phyloP scores from a whole-genome alignment of 2,888 invertebrate species.

The Cosmia pyralina region DNA sequence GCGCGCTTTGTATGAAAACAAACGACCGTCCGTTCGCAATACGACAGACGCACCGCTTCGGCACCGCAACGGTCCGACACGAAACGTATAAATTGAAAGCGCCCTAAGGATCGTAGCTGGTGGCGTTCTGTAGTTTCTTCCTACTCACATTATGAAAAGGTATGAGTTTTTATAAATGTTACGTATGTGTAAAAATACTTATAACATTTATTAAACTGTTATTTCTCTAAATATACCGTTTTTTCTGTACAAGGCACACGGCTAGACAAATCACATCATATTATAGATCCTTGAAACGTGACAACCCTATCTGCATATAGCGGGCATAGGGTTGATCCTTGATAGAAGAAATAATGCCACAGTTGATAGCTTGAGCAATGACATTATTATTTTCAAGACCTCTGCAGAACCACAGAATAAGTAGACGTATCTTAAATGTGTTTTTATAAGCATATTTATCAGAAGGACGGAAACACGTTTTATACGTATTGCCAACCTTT shows the following conservation, averaged over 20 bases:
- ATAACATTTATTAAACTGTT: neutral
- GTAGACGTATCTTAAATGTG: neutral
- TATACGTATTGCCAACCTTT: constrained; percentile 3
- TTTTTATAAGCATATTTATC: neutral
- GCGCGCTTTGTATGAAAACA: too few relatives aligned
- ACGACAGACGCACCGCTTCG: too few relatives aligned
- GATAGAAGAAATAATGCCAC: neutral
- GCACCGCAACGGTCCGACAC: too few relatives aligned
- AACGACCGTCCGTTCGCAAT: too few relatives aligned
- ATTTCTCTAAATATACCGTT: neutral
- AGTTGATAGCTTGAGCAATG: neutral
- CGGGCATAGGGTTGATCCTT: constrained; percentile 49
- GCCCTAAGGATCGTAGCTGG: neutral
- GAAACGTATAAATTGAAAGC: too few relatives aligned
- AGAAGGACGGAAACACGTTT: neutral
- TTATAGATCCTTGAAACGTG: constrained; percentile 35
- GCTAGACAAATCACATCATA: constrained; percentile 44
- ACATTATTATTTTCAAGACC: neutral
- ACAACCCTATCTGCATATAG: constrained; percentile 46
- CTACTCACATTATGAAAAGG: neutral
- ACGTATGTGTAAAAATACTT: too few relatives aligned
- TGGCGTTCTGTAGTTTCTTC: neutral
- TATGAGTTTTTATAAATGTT: neutral
- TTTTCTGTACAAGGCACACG: constrained; percentile 8
- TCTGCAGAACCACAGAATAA: neutral